phyloP scores from a whole-genome alignment of 2,113 vertebrate genomes.

The Phodopus roborovskii region DNA sequence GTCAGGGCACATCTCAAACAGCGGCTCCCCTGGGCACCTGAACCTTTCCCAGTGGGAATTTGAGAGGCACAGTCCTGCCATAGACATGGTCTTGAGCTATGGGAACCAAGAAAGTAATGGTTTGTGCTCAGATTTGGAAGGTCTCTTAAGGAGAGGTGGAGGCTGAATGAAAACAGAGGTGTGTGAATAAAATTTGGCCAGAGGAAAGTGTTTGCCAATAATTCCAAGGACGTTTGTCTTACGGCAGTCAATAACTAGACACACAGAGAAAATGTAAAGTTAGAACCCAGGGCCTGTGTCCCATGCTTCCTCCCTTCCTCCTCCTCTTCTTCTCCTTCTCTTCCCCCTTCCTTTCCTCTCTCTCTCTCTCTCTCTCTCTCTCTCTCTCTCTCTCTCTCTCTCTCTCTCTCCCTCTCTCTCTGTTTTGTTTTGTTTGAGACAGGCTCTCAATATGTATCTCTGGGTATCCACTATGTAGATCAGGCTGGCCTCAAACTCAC shows the following conservation, averaged over 20 bases:
- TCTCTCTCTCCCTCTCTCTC: background rate
- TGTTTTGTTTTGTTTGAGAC: background rate
- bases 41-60: background rate
- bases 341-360: rapidly evolving
- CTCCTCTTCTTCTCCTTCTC: too few species aligned
- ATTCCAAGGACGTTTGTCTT: background rate
- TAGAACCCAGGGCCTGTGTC: background rate
- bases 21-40: background rate
- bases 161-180: background rate
- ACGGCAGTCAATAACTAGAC: background rate
- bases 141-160: background rate
- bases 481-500: background rate
- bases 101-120: background rate
- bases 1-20: background rate
- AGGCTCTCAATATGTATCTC: background rate
- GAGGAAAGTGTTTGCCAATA: background rate
- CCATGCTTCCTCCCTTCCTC: background rate
- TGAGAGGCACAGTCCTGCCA: background rate
- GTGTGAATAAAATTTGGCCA: too few species aligned
- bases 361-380: background rate
- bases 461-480: background rate
- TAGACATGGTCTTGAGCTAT: background rate
- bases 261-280: background rate
- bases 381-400: background rate
- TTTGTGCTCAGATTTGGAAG: background rate